Evolutionary conservation across 2,888 invertebrate genomes (phyloP).

Genomic region (Eilema griseolum): DNA sequence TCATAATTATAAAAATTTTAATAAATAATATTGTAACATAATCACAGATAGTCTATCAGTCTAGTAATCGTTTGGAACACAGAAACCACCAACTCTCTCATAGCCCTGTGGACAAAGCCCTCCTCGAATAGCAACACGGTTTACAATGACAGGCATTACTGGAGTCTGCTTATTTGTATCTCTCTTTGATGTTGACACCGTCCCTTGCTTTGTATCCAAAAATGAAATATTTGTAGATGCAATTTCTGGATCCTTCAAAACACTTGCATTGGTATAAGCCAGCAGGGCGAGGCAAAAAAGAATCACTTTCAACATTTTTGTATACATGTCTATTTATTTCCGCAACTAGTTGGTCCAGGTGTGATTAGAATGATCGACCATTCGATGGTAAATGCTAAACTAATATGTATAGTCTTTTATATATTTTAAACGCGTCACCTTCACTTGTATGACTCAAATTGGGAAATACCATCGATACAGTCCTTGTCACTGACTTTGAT

Average conservation of each 20-base stretch:
- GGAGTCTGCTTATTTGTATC: not conserved
- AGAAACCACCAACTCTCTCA: slow-evolving; percentile 40
- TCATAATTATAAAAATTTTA: too few relatives aligned
- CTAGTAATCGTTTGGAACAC: too few relatives aligned
- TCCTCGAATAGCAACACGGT: slow-evolving; percentile 42
- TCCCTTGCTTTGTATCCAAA: not conserved
- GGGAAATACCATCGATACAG: slow-evolving; percentile 19
- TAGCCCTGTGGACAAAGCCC: slow-evolving; percentile 55
- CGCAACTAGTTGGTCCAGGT: not conserved
- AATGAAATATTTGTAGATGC: not conserved
- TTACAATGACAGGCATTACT: slow-evolving; percentile 24
- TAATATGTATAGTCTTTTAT: slow-evolving; percentile 1
- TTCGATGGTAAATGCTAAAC: not conserved
- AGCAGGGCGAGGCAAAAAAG: not conserved
- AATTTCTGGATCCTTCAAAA: not conserved
- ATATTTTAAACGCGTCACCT: not conserved
- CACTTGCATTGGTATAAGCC: not conserved
- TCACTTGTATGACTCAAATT: not conserved
- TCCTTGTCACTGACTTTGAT: slow-evolving; percentile 20
- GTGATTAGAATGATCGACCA: not conserved
- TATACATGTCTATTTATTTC: slow-evolving; percentile 1
- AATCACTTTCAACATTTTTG: not conserved
- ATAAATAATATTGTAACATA: too few relatives aligned
- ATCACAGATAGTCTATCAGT: too few relatives aligned
- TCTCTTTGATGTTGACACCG: not conserved